A percentile compares a stretch with the other conserved stretches of the same genome.
These are phyloP conservation scores for Zoanthus sociatus DNA, from an alignment of 92 coral and sea anemone species.

Conservation along the genomic window DNA sequence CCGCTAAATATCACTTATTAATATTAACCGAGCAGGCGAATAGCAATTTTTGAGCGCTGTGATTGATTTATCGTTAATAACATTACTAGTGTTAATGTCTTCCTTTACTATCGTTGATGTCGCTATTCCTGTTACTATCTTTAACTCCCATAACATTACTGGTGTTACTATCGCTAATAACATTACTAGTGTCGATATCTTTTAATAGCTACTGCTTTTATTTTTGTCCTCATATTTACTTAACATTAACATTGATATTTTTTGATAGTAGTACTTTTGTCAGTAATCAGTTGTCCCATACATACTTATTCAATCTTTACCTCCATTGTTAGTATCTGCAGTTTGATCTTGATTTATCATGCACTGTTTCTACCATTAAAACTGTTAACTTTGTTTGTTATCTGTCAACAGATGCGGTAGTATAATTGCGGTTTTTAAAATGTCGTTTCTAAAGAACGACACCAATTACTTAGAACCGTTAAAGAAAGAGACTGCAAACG, in stretches of 20 bases:
- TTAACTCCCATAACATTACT: too few species aligned
- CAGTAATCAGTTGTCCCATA: not conserved
- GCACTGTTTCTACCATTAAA: too few species aligned
- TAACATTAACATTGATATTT: not conserved
- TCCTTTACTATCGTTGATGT: not conserved
- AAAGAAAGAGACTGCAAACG: constrained; percentile 4
- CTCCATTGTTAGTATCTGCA: not conserved
- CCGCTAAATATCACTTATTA: too few species aligned
- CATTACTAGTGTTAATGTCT: not conserved
- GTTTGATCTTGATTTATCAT: not conserved
- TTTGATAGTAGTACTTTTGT: not conserved
- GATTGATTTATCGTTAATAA: too few species aligned
- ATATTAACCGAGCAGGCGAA: too few species aligned
- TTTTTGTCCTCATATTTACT: not conserved
- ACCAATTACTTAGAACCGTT: constrained; percentile 26
- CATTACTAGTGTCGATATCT: not conserved
- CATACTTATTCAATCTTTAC: too few species aligned
- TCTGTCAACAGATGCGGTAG: constrained; percentile 16
- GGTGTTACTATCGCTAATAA: not conserved
- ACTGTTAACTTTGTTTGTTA: not conserved
- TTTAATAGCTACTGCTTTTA: not conserved
- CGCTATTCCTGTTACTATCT: not conserved
- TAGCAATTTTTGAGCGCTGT: too few species aligned
- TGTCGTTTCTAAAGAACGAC: not conserved
- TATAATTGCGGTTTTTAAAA: not conserved